Evolutionary conservation across 2,888 invertebrate species (phyloP).

Genomic region (Lasioglossum oenotherae): DNA sequence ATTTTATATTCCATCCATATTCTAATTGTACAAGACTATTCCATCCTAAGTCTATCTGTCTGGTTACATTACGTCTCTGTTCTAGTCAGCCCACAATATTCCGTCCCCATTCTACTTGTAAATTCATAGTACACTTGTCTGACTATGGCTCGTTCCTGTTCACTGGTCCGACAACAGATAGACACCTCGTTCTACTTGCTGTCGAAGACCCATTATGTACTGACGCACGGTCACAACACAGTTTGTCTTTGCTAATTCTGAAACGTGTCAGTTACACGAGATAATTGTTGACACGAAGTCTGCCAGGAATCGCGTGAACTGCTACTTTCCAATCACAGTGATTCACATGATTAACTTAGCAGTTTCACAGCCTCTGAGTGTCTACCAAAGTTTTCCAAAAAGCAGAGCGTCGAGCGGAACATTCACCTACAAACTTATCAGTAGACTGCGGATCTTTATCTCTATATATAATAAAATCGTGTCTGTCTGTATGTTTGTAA

Average conservation of each 20-base stretch:
- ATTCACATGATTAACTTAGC: no score
- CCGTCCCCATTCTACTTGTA: conserved; percentile 2
- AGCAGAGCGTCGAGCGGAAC: background rate
- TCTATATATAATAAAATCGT: no score
- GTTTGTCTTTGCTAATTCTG: background rate
- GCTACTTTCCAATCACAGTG: no score
- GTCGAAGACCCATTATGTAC: background rate
- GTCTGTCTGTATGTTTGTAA: no score
- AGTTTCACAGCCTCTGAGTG: background rate
- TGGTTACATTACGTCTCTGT: background rate
- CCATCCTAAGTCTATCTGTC: background rate
- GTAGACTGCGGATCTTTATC: no score
- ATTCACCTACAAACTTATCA: background rate
- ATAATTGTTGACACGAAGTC: no score
- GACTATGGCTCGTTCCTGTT: background rate
- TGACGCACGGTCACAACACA: background rate
- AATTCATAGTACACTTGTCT: background rate
- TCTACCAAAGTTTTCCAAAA: background rate
- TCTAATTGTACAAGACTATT: no score
- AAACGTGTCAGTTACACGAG: background rate
- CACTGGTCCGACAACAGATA: background rate
- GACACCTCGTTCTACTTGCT: background rate
- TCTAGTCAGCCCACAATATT: background rate
- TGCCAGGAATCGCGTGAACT: no score
- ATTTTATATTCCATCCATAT: background rate